These are phyloP conservation scores for Arnoldichthys spilopterus DNA, from an alignment of 2,797 vertebrate genomes.

Conservation along the genomic window DNA sequence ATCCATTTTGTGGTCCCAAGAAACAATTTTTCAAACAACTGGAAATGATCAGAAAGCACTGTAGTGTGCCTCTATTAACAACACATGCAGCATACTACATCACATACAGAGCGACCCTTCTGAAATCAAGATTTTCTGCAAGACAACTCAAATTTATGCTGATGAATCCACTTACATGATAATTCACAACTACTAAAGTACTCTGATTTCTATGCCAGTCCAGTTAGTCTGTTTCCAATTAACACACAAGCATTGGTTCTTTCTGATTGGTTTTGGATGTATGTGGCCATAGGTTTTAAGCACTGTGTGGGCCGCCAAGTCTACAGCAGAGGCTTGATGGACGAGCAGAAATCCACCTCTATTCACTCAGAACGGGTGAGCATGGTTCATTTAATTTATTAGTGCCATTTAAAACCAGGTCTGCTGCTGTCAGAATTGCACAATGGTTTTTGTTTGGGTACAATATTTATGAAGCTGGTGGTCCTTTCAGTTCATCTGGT, in stretches of 20 bases:
- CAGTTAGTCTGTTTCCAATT: conserved; percentile 7
- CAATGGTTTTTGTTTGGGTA: neutral
- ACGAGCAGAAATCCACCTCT: conserved; percentile 49
- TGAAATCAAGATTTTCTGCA: neutral
- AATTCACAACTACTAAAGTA: conserved; percentile 73
- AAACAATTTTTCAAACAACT: conserved; percentile 28
- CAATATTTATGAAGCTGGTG: no score
- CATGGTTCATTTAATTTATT: conserved; percentile 63
- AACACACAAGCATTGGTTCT: neutral
- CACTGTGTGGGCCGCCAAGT: conserved; percentile 50
- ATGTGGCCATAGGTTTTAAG: conserved; percentile 55
- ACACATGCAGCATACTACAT: neutral
- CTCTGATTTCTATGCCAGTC: conserved; percentile 59
- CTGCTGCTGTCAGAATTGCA: conserved; percentile 45
- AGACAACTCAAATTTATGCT: conserved; percentile 61
- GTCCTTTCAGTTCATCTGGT: no score
- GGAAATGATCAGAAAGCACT: conserved; percentile 23
- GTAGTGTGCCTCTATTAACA: conserved; percentile 25
- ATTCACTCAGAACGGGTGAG: conserved; percentile 61
- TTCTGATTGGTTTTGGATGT: neutral
- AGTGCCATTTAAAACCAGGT: conserved; percentile 54
- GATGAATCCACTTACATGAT: conserved; percentile 63
- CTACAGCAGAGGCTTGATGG: conserved; percentile 61
- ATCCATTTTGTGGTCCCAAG: conserved; percentile 27
- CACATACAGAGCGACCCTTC: neutral